Base-by-base conservation (phyloP, 1,140 invertebrate genomes). In the Gyrodactylus bullatarudis region DNA sequence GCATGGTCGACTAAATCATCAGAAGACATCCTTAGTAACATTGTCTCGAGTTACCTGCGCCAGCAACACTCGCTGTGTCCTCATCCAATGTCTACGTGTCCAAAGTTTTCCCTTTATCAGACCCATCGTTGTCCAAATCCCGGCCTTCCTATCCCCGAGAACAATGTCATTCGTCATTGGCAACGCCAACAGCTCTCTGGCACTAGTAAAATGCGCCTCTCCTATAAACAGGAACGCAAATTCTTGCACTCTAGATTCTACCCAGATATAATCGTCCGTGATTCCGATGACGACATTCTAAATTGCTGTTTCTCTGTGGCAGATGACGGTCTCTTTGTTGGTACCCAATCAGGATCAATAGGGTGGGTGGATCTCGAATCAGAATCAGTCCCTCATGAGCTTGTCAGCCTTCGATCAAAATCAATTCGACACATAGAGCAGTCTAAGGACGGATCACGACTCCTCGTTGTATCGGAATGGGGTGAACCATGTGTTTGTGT, bases 11-110 rank as follows among this genome's bases (percentile, higher is more conserved):
- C 34, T 8, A 54, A 54, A 54, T 54, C 8, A 8, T 54, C 34
- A 8, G 34, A 54, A 54, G 34, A 54, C 70, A 71, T 87, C 0
- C 82, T 96, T 23, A 88, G 93, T 79, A 87, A 87, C 25, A 95
- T 96, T 78, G 89, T 96, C 54, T 93, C 88, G 0, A 89, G 92
- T 80, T 96, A 94, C 82, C 84, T 95, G 54, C 87, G 89, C 68
- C 92, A 94, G 82, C 92, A 98, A 75, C 84, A 84, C 77, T 79
- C 82, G 1, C 75, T 79, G 16, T 84, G 84, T 76, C 78, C 79
- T 26, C 82, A 84, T 75, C 84, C 84, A 26, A 81, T 84, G 2
- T 79, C 81, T 1, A 83, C 83, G 1, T 85, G 84, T 79, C 84
- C 84, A 20, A 81, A 82, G 27, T 85, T 84, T 78, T 83, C 83